Evolutionary conservation across 2,888 invertebrate genomes (phyloP), one percentile per base, ranked within the genome.

Genomic region (Dugesia japonica): DNA sequence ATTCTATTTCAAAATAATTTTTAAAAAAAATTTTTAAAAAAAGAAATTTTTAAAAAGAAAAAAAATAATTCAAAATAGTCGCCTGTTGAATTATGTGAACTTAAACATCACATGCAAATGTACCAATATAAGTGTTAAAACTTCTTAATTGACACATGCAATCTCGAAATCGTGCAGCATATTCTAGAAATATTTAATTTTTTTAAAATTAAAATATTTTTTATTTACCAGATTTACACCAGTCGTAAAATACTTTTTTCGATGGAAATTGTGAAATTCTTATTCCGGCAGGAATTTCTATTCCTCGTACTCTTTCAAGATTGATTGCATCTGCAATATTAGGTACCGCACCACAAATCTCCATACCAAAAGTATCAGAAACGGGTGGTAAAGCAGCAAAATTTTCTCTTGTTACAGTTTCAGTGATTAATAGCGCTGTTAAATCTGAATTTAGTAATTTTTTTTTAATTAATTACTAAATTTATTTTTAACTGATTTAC

Each of bases 101-200:
- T 56, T 56, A 56, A 56, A 56, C 56, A 56, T 56, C 56, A n/a
- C 56, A 56, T 1, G 56, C 56, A 56, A 56, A 56, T 56, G 56
- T 56, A n/a, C 56, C 56, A 23, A 56, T 56, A 56, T 56, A 56
- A 56, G 56, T 56, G 56, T 56, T 56, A 56, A 56, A 56, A n/a
- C 56, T 56, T 56, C 56, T 56, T 56, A 56, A 56, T 56, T 56
- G 56, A n/a, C 56, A 56, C 56, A 56, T 56, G 17, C 56, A 56
- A 56, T 56, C 56, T 56, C 56, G n/a, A 56, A 56, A 56, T 56
- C 56, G 4, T 20, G 56, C 56, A 23, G 56, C 56, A n/a, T 56
- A 56, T 56, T 56, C 56, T 56, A 56, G 7, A 56, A 38, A 38
- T 38, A 38, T 38, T 13, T 38, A 38, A 38, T 38, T 13, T 38